Base-by-base conservation (phyloP, 2,888 invertebrate genomes). In the Andrena minutula region DNA sequence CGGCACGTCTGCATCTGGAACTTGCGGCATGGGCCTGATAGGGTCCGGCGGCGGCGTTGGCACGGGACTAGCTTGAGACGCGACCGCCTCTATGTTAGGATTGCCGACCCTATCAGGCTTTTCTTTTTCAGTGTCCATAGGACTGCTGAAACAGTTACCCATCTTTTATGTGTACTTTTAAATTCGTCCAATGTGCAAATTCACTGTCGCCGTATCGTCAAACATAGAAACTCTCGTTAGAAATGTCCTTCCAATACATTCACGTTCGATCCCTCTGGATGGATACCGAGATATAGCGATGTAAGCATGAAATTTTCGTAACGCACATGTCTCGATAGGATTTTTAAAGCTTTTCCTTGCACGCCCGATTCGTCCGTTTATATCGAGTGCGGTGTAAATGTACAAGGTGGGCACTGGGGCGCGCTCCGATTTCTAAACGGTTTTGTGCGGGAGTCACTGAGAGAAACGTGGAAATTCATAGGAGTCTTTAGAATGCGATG, bases 61-160 rank as follows among this genome's bases (percentile, higher is more conserved):
- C 88, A 96, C 96, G 84, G 96, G 96, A 89, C 96, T 96, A 79
- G 93, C 93, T 91, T 95, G 95, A 89, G 96, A 95, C 85, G 94
- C 92, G 93, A 94, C 94, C 71, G 93, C 93, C 88, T 94, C 94
- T 86, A 93, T 94, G 81, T 94, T 94, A 77, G 95, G 94, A 89
- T 94, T 95, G 86, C 95, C 95, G 85, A 95, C 95, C 89, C 95
- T 94, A 80, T 95, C 95, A 23, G 95, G 94, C 91, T 95, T 95
- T 94, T 96, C 96, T 93, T 96, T 96, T 92, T 96, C 96, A 85
- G 95, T 93, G 89, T 95, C 96, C 66, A 91, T 90, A 92, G 96
- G 96, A 93, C 96, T 96, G 94, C 97, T 97, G 94, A 97, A 96
- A 95, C 97, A 97, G 95, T 97, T 97, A 94, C 97, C 97, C 97